A percentile compares a stretch with the other conserved stretches of the same genome.
These are phyloP conservation scores for Tapirus terrestris DNA, from an alignment of 2,113 vertebrate genomes.

Conservation along the genomic window DNA sequence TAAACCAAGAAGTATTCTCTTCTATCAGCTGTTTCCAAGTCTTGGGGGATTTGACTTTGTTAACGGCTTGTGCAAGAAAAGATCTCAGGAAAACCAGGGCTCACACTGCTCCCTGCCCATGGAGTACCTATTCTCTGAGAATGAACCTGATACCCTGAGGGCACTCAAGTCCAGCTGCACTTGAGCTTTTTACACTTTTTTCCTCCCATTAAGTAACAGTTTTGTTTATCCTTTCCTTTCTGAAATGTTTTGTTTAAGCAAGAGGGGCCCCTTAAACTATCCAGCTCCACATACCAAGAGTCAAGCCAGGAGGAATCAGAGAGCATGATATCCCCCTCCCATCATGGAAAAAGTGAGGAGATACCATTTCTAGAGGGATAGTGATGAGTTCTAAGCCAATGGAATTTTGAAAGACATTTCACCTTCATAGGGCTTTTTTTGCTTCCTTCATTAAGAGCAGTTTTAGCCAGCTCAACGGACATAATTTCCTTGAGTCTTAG, in stretches of 20 bases:
- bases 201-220: not conserved
- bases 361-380: not conserved
- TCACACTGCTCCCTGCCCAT: not conserved
- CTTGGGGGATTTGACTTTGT: not conserved
- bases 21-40: not conserved
- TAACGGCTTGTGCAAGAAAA: not conserved
- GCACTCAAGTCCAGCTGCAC: not conserved
- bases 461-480: not conserved
- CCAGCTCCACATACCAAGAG: not conserved
- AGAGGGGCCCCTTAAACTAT: not conserved
- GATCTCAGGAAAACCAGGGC: not conserved
- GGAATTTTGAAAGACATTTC: not conserved
- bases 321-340: not conserved
- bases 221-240: constrained; percentile 15
- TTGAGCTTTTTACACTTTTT: not conserved
- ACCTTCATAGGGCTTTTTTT: not conserved
- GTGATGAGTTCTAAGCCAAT: not conserved
- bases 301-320: not conserved
- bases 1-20: not conserved
- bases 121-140: not conserved
- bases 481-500: constrained; percentile 14
- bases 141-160: not conserved
- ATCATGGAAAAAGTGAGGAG: not conserved
- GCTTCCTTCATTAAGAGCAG: not conserved
- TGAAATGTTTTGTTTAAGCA: constrained; percentile 39